Evolutionary conservation across 2,888 invertebrate species (phyloP).

Genomic region (Linnaemya vulpina): DNA sequence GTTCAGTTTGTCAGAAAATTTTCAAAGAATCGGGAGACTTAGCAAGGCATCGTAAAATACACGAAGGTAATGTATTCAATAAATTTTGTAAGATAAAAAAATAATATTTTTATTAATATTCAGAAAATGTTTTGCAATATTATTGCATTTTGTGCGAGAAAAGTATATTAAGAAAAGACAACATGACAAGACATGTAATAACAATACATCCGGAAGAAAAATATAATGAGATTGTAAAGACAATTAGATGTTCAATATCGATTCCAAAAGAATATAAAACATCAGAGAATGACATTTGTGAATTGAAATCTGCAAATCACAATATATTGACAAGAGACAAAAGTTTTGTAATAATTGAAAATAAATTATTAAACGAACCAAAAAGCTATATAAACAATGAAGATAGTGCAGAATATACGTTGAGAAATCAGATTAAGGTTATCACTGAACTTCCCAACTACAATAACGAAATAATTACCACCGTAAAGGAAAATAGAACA

Average conservation of each 20-base stretch:
- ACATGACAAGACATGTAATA: conserved; percentile 89
- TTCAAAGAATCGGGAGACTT: conserved; percentile 88
- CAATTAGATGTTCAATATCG: conserved; percentile 45
- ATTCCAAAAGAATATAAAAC: background rate
- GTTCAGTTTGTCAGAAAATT: conserved; percentile 86
- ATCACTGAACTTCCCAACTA: conserved; percentile 36
- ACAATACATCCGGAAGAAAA: conserved; percentile 87
- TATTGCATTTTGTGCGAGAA: conserved; percentile 88
- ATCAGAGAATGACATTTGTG: background rate
- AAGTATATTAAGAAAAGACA: conserved; percentile 90
- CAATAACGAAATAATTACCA: background rate
- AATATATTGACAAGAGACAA: background rate
- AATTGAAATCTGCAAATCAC: background rate
- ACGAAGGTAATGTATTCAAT: conserved; percentile 84
- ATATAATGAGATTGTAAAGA: conserved; percentile 74
- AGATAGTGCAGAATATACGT: background rate
- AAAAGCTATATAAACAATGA: background rate
- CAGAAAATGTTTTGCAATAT: conserved; percentile 87
- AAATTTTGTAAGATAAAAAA: background rate
- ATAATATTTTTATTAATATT: background rate
- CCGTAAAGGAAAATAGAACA: background rate
- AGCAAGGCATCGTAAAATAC: conserved; percentile 87
- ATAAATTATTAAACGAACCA: conserved; percentile 43
- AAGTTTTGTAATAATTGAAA: conserved; percentile 38
- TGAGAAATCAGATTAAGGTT: conserved; percentile 57